phyloP scores from a whole-genome alignment of 2,888 invertebrate genomes.

The Idaea dimidiata region DNA sequence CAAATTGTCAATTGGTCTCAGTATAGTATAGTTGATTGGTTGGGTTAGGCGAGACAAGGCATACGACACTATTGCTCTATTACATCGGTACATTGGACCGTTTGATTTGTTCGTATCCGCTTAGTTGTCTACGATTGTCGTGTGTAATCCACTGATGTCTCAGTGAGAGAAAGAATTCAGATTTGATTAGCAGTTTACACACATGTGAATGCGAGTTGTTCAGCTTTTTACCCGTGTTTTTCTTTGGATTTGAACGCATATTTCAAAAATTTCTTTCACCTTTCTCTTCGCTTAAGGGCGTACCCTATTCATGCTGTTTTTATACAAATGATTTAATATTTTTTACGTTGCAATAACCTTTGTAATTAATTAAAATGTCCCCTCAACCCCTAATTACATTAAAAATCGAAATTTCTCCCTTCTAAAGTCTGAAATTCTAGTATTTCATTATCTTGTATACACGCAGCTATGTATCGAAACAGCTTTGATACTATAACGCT shows the following conservation, averaged over 20 bases:
- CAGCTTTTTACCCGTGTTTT: neutral
- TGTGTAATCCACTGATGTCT: neutral
- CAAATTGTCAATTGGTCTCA: neutral
- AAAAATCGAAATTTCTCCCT: too few species aligned
- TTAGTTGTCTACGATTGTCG: neutral
- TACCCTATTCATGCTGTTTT: too few species aligned
- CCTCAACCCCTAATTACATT: too few species aligned
- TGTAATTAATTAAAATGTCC: too few species aligned
- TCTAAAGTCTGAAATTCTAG: too few species aligned
- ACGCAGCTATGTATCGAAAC: too few species aligned
- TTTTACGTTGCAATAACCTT: too few species aligned
- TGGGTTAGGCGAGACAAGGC: neutral
- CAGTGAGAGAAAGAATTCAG: neutral
- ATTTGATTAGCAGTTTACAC: slow-evolving; percentile 2
- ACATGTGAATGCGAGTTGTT: slow-evolving; percentile 5
- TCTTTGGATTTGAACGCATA: neutral
- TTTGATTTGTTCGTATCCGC: neutral
- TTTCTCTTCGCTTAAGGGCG: neutral
- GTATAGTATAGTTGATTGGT: neutral
- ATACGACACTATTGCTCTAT: neutral
- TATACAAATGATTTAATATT: too few species aligned
- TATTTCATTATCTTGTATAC: too few species aligned
- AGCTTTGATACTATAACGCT: too few species aligned
- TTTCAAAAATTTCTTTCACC: neutral
- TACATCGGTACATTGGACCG: neutral